A percentile compares a stretch with the other conserved stretches of the same genome.
These are phyloP conservation scores for Hycleus phaleratus DNA, from an alignment of 1,140 invertebrate genomes.

Conservation along the genomic window DNA sequence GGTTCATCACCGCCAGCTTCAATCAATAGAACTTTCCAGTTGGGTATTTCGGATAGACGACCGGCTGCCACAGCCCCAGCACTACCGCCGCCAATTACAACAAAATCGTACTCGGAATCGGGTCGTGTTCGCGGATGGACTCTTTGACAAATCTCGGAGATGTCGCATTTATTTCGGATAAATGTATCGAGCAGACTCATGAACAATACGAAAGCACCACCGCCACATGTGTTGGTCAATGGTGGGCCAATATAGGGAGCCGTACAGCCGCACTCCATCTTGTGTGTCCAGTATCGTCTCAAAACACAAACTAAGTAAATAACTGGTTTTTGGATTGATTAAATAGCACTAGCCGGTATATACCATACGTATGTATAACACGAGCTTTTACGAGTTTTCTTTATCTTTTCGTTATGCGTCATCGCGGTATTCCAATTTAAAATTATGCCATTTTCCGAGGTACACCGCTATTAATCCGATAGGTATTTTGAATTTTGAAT, in stretches of 20 bases:
- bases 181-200: conserved; percentile 50
- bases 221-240: conserved; percentile 44
- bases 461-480: no score
- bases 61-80: conserved; percentile 50
- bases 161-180: conserved; percentile 42
- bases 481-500: no score
- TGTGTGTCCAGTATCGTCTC: not conserved
- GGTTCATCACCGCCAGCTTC: conserved; percentile 58
- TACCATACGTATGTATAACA: no score
- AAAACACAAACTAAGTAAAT: not conserved
- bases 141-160: conserved; percentile 46
- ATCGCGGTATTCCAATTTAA: no score
- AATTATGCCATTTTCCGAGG: no score
- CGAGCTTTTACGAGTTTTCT: no score
- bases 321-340: not conserved
- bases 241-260: conserved; percentile 43
- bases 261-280: conserved; percentile 38
- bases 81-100: conserved; percentile 52
- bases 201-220: conserved; percentile 46
- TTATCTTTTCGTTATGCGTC: no score
- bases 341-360: not conserved
- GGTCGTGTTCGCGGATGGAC: conserved; percentile 38
- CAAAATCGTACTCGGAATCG: conserved; percentile 48
- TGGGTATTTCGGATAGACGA: conserved; percentile 36
- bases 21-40: conserved; percentile 49